Conservation (phyloP, 1,140 invertebrate species). For the Colletes latitarsis region DNA sequence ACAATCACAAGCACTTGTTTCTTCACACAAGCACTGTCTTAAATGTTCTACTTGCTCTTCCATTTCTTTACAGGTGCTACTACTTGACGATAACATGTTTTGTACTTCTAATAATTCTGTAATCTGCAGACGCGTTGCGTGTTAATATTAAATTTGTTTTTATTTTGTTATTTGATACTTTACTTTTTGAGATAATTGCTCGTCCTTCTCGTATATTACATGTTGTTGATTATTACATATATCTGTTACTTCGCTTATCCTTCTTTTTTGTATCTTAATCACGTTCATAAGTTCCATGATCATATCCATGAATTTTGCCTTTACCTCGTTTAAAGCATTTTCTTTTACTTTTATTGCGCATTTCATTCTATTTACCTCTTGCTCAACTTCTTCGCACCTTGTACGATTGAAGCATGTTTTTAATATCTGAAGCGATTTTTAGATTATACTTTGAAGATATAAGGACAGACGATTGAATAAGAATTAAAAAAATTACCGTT, state of each 20-base stretch:
- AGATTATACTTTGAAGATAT: slow-evolving; percentile 18
- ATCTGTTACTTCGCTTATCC: slow-evolving; percentile 58
- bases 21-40: slow-evolving; percentile 54
- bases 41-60: slow-evolving; percentile 60
- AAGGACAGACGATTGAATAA: not conserved
- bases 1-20: slow-evolving; percentile 45
- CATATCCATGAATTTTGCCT: slow-evolving; percentile 53
- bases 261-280: slow-evolving; percentile 61
- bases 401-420: slow-evolving; percentile 41
- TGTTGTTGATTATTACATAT: slow-evolving; percentile 59
- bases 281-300: slow-evolving; percentile 59
- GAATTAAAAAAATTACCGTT: slow-evolving; percentile 52
- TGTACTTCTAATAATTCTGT: slow-evolving; percentile 48
- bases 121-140: slow-evolving; percentile 33
- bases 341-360: slow-evolving; percentile 51
- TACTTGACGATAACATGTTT: slow-evolving; percentile 43
- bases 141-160: not conserved
- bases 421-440: slow-evolving; percentile 39
- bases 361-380: slow-evolving; percentile 60
- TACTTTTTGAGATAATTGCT: slow-evolving; percentile 52
- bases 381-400: slow-evolving; percentile 52
- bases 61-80: slow-evolving; percentile 44
- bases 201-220: slow-evolving; percentile 50
- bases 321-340: slow-evolving; percentile 48
- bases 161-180: not conserved